Conservation (phyloP, 1,140 invertebrate species). For the Temnothorax longispinosus region DNA sequence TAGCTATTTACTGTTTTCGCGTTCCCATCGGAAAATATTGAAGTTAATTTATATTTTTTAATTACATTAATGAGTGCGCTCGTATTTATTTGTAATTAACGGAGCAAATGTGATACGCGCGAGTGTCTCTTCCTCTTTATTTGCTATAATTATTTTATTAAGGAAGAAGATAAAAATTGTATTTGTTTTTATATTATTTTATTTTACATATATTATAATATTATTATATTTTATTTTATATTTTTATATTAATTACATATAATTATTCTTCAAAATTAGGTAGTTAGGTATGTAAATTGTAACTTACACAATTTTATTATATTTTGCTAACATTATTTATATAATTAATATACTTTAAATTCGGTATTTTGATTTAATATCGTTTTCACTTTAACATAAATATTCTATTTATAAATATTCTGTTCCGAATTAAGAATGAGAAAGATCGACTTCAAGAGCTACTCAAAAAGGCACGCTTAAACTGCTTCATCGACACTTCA, state of each 20-base stretch:
- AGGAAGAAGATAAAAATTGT: neutral
- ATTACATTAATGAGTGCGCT: neutral
- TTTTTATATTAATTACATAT: neutral
- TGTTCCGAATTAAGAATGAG: neutral
- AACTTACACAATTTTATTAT: neutral
- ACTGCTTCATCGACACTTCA: neutral
- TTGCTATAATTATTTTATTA: neutral
- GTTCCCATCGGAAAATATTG: neutral
- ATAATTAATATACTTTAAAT: neutral
- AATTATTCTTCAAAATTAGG: neutral
- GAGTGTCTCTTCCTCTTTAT: no score
- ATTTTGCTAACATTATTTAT: neutral
- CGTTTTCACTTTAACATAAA: neutral
- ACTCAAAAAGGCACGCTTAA: constrained; percentile 1
- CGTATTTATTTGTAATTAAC: constrained; percentile 21
- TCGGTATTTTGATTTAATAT: neutral
- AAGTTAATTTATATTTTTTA: neutral
- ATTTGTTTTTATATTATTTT: neutral
- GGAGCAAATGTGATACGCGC: neutral
- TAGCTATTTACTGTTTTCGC: neutral
- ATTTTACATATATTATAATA: neutral
- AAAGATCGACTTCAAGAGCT: neutral
- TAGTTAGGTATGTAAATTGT: neutral
- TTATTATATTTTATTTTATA: no score
- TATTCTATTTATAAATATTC: neutral